A percentile compares a stretch with the other conserved stretches of the same genome.
These are phyloP conservation scores for Microplitis deprimator DNA, from an alignment of 2,888 invertebrate species.

Conservation along the genomic window DNA sequence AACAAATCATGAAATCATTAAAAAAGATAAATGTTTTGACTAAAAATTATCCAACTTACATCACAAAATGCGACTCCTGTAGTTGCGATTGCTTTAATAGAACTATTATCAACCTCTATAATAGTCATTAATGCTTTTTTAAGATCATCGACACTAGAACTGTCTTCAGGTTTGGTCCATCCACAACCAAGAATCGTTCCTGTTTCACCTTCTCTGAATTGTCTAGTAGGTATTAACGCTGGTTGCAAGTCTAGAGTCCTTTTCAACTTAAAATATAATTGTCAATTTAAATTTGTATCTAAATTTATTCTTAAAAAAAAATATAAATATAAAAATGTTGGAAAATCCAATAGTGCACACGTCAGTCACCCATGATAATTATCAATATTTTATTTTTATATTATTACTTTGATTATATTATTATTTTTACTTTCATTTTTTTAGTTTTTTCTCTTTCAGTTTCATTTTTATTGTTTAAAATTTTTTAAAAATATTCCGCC, in stretches of 20 bases:
- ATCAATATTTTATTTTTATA: too few species aligned
- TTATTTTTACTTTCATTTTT: too few species aligned
- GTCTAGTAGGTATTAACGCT: background rate
- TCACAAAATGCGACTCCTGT: constrained; percentile 5
- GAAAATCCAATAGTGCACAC: too few species aligned
- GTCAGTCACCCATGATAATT: too few species aligned
- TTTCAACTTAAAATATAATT: background rate
- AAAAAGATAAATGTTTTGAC: background rate
- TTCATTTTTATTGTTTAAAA: too few species aligned
- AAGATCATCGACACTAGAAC: background rate
- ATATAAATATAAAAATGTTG: too few species aligned
- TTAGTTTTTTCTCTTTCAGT: too few species aligned
- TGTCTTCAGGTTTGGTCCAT: constrained; percentile 9
- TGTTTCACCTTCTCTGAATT: background rate
- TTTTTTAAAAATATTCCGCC: too few species aligned
- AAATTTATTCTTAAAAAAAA: too few species aligned
- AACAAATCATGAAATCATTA: background rate
- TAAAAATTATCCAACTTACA: background rate
- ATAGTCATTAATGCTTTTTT: constrained; percentile 6
- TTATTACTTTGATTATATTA: too few species aligned
- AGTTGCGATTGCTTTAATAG: background rate
- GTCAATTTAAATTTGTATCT: too few species aligned
- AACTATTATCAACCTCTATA: too few species aligned
- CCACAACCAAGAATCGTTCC: constrained; percentile 20
- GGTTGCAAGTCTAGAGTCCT: constrained; percentile 5